Evolutionary conservation across 2,888 invertebrate genomes (phyloP).

Genomic region (Heteromyza rotundicornis): DNA sequence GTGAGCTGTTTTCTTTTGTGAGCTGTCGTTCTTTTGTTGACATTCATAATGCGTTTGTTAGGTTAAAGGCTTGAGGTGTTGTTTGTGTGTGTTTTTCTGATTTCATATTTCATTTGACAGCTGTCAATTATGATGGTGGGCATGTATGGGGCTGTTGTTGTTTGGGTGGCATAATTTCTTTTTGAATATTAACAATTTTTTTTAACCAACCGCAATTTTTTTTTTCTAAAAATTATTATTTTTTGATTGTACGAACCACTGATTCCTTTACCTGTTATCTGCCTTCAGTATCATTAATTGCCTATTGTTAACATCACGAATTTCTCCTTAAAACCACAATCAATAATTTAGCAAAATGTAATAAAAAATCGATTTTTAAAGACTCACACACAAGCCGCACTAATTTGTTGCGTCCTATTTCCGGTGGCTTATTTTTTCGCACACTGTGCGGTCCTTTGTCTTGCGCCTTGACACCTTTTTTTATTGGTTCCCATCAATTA

Average conservation of each 20-base stretch:
- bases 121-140: conserved; percentile 18
- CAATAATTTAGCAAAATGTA: conserved; percentile 12
- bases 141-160: conserved; percentile 7
- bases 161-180: not conserved
- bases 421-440: too few species aligned
- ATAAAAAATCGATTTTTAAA: conserved; percentile 14
- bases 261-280: too few species aligned
- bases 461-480: conserved; percentile 34
- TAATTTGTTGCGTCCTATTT: too few species aligned
- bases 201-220: too few species aligned
- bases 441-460: conserved; percentile 12
- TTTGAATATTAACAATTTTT: too few species aligned
- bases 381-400: conserved; percentile 5
- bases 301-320: conserved; percentile 9
- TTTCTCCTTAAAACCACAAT: conserved; percentile 12
- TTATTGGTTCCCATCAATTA: conserved; percentile 32
- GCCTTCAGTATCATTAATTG: too few species aligned
- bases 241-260: too few species aligned
- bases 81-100: not conserved
- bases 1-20: too few species aligned
- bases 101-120: conserved; percentile 17
- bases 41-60: not conserved
- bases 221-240: too few species aligned
- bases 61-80: not conserved
- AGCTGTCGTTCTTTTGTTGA: not conserved